These are phyloP conservation scores for Strongylocentrotus purpuratus DNA, from an alignment of 35 echinoderm and acorn worm genomes.

Conservation along the genomic window DNA sequence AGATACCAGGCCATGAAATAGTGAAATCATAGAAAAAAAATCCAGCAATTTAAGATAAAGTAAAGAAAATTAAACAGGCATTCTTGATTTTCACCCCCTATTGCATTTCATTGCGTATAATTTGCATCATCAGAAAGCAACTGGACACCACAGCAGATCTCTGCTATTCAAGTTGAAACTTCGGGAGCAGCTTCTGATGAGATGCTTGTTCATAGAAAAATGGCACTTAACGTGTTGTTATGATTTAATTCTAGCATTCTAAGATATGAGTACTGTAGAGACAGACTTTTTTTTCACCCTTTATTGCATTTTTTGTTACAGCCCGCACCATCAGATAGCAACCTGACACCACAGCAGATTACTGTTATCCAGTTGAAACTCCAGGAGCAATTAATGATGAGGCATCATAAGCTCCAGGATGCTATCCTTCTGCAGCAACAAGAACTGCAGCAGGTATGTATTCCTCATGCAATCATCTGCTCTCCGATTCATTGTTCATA, in stretches of 20 bases:
- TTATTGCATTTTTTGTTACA: not conserved
- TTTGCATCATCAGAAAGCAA: too few relatives aligned
- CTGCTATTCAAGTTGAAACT: too few relatives aligned
- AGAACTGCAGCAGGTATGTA: conserved; percentile 53
- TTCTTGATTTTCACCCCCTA: too few relatives aligned
- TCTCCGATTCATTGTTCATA: not conserved
- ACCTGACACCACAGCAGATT: conserved; percentile 46
- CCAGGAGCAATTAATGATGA: conserved; percentile 61
- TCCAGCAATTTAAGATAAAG: too few relatives aligned
- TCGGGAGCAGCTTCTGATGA: too few relatives aligned
- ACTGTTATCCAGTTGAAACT: conserved; percentile 68
- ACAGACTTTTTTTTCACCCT: not conserved
- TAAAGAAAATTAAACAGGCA: too few relatives aligned
- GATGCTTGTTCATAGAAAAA: too few relatives aligned
- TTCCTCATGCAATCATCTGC: not conserved
- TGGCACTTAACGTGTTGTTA: not conserved
- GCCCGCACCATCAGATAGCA: not conserved
- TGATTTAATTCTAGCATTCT: not conserved
- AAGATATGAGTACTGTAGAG: not conserved
- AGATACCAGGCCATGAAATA: too few relatives aligned
- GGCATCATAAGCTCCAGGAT: conserved; percentile 69
- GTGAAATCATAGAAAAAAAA: too few relatives aligned
- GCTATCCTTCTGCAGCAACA: conserved; percentile 62
- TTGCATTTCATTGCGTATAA: too few relatives aligned
- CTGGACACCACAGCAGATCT: too few relatives aligned